Evolutionary conservation across 2,888 invertebrate species (phyloP).

Genomic region (Aspidiotus destructor): DNA sequence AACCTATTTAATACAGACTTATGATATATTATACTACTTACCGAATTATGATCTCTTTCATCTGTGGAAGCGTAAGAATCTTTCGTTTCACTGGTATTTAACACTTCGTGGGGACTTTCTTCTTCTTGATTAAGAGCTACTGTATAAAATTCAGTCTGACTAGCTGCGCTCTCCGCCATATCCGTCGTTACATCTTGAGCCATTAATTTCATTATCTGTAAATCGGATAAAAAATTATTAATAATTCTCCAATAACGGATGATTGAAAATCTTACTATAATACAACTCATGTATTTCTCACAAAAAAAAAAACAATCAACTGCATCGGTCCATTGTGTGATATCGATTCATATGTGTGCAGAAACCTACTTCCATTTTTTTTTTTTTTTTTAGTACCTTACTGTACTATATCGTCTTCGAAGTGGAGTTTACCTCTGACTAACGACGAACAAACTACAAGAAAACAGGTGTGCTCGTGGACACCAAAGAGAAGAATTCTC

Average conservation of each 20-base stretch:
- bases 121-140: slow-evolving; percentile 27
- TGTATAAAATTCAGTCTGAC: slow-evolving; percentile 33
- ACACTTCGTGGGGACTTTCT: slow-evolving; percentile 22
- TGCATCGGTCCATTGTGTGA: too few species aligned
- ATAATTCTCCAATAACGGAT: neutral
- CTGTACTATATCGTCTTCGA: too few species aligned
- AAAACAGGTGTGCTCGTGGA: too few species aligned
- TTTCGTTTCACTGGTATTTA: slow-evolving; percentile 32
- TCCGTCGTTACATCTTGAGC: slow-evolving; percentile 32
- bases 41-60: slow-evolving; percentile 24
- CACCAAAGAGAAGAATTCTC: too few species aligned
- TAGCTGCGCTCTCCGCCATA: slow-evolving; percentile 27
- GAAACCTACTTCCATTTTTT: too few species aligned
- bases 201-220: slow-evolving; percentile 27
- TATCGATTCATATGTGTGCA: too few species aligned
- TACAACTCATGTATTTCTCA: too few species aligned
- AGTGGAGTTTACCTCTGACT: too few species aligned
- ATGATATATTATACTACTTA: slow-evolving; percentile 1
- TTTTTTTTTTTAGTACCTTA: neutral
- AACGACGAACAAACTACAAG: too few species aligned
- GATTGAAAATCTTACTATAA: neutral
- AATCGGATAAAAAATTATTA: neutral
- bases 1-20: too few species aligned
- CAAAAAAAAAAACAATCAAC: too few species aligned
- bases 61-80: slow-evolving; percentile 22